Conservation (phyloP, 2,797 vertebrate genomes). For the Crotalus adamanteus region DNA sequence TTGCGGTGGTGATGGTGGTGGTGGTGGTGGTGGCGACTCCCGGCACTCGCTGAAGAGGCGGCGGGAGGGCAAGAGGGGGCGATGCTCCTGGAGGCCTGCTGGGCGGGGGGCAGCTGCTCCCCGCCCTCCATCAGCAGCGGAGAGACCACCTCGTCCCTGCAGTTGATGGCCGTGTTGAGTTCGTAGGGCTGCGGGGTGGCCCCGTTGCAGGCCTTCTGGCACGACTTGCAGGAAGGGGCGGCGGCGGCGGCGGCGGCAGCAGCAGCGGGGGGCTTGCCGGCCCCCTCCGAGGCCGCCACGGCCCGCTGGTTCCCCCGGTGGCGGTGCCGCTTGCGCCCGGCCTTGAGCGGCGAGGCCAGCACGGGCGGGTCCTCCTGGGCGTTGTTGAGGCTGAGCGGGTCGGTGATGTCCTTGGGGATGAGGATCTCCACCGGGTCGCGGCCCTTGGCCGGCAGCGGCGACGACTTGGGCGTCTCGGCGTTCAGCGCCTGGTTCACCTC, state of each 20-base stretch:
- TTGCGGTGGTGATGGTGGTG: conserved; percentile 71
- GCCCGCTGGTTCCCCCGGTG: conserved; percentile 75
- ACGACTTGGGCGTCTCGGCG: conserved; percentile 85
- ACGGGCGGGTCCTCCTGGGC: conserved; percentile 71
- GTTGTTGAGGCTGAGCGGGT: conserved; percentile 86
- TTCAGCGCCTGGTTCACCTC: conserved; percentile 87
- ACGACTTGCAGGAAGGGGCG: background rate
- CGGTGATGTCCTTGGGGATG: conserved; percentile 87
- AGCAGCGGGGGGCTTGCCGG: background rate
- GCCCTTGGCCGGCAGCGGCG: conserved; percentile 80
- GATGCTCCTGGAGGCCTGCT: conserved; percentile 45
- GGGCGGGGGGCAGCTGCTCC: conserved; percentile 35
- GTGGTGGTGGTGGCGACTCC: conserved; percentile 67
- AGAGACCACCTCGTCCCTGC: conserved; percentile 79
- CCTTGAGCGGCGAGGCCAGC: conserved; percentile 75
- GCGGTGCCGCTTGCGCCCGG: conserved; percentile 76
- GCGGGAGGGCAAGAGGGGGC: conserved; percentile 28
- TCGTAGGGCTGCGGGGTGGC: conserved; percentile 83
- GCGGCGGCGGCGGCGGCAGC: background rate
- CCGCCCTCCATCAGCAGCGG: conserved; percentile 61
- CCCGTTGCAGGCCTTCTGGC: conserved; percentile 49
- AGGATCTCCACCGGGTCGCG: conserved; percentile 86
- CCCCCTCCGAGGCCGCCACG: background rate
- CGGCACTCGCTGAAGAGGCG: conserved; percentile 46
- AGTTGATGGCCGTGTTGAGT: conserved; percentile 89